Evolutionary conservation across 64 coral and sea anemone species (phyloP), one percentile per base, ranked within the genome.

Genomic region (Cladopsammia gracilis): DNA sequence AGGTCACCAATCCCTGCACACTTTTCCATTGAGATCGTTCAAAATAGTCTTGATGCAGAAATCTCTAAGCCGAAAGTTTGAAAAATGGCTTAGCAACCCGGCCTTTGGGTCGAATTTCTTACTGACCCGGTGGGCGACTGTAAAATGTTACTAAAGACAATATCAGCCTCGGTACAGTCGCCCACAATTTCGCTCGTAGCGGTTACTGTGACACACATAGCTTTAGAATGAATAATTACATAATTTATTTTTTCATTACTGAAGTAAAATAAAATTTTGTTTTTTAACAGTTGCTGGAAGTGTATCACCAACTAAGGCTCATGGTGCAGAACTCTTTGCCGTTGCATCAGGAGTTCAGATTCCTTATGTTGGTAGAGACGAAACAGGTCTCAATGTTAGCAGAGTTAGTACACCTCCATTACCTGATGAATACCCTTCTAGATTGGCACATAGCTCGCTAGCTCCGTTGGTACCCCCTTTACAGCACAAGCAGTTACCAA

Each of bases 321-420:
- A 87, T 61, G 96, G 96, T n/a, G 92, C 96, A n/a, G 92, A 97
- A 70, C 91, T 97, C 52, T 97, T 97, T 69, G 88, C 96, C 14
- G 96, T 97, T 0, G 96, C 96, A 7, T 87, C 82, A 44, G 96
- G 96, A 25, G 88, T 97, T 16, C 96, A 97, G 50, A 85, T 97
- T 48, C 96, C 96, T 23, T 97, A 97, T 68, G 96, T 97, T 88
- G 96, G 96, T 14, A 52, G 50, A 48, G 96, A 97, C 66, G 96
- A 90, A 61, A 90, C 81, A 50, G 82, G 82, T 4, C 58, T 93
- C 16, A 82, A 83, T 56, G n/a, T 19, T 6, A 85, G 44, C 19
- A 79, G 53, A 66, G 73, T 89, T 64, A 72, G 72, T 22, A 75
- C 92, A 25, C 77, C 87, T 25, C 64, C 53, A n/a, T 43, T 71